Percentiles rank a stretch among this genome's conserved stretches.
Conservation (phyloP, 1,140 invertebrate genomes). For the Papilio glaucus region DNA sequence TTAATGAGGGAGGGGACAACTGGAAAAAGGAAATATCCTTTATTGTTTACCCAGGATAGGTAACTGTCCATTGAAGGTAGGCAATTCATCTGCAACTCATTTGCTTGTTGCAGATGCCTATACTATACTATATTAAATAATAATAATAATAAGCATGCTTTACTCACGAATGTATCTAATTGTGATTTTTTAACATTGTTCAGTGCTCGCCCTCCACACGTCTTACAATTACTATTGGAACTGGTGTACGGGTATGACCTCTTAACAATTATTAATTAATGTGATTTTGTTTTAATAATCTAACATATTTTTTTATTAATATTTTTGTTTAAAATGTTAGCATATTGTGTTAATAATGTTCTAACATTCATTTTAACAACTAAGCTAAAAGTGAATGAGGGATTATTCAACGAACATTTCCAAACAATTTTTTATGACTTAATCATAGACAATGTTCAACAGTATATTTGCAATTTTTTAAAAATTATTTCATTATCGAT, state of each 20-base stretch:
- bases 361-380: background rate
- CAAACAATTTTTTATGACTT: too few species aligned
- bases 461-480: too few species aligned
- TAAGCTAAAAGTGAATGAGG: background rate
- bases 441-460: too few species aligned
- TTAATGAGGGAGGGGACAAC: too few species aligned
- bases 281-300: constrained; percentile 8
- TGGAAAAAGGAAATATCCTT: too few species aligned
- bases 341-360: background rate
- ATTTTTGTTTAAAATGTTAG: background rate
- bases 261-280: constrained; percentile 30
- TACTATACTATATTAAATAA: too few species aligned
- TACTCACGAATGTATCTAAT: constrained; percentile 9
- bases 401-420: too few species aligned
- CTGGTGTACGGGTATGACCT: constrained; percentile 29
- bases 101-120: too few species aligned
- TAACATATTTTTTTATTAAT: constrained; percentile 16
- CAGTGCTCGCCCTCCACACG: constrained; percentile 27
- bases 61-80: too few species aligned
- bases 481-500: too few species aligned
- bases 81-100: too few species aligned
- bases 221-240: constrained; percentile 33
- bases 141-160: background rate
- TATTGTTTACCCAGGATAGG: too few species aligned
- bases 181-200: constrained; percentile 31